Evolutionary conservation across 2,797 vertebrate genomes (phyloP), one percentile per base, ranked within the genome.

Genomic region (Anomalospiza imberbis): DNA sequence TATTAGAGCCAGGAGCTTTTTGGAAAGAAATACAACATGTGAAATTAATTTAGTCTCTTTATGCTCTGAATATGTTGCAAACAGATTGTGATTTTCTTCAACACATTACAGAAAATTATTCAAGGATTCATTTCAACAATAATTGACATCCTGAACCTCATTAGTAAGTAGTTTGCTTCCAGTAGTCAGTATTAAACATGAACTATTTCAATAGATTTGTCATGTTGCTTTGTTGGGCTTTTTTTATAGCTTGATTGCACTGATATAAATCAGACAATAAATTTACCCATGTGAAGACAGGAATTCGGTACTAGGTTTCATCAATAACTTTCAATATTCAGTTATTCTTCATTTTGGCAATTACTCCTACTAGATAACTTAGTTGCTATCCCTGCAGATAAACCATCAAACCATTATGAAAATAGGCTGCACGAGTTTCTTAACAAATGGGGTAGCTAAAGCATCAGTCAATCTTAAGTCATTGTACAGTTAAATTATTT

Each of bases 81-180:
- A 93, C 44, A 91, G 47, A 78, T 58, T 75, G 75, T 54, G 29
- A 83, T 84, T 93, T 95, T 94, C 62, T 83, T 68, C 66, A 89
- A 73, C 19, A 62, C 45, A 34, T 70, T 81, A 66, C 44, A 78
- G 26, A 83, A 91, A 94, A 89, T 62, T 85, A 53, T 62, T 85
- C 71, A 91, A 83, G 29, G 32, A 94, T 78, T 89, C 7, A 66
- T 91, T 89, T 95, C 54, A 88, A 91, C 73, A 86, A 42, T 72
- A 93, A 88, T 53, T 95, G 61, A 71, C 42, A 77, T 54, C 40
- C 78, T 60, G 58, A 84, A 84, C 21, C 36, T 92, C 51, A 70
- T 94, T 89, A 92, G 54, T 70, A 87, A 93, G 62, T 58, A 86
- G 29, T 55, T 86, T 89, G 40, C 29, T 89, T 70, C 73, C 85